Conservation (phyloP, 2,113 vertebrate species). For the Sander vitreus region DNA sequence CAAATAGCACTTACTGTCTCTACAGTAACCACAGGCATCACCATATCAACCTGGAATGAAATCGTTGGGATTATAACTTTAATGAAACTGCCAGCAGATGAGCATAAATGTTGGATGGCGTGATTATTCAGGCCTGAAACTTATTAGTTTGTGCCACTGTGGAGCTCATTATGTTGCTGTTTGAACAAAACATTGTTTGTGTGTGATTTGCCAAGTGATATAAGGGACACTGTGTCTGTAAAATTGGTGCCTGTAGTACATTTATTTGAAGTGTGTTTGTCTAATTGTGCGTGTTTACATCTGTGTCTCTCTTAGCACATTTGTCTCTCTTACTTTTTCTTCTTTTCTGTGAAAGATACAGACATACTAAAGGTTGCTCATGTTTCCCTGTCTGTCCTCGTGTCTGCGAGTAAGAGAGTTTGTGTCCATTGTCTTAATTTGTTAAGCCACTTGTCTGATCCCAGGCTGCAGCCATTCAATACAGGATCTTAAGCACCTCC, state of each 20-base stretch:
- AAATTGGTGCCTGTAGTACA: constrained; percentile 5
- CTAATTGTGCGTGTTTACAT: neutral
- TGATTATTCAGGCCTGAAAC: constrained; percentile 14
- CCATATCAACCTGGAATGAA: constrained; percentile 1
- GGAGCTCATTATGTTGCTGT: constrained; percentile 11
- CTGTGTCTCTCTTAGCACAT: neutral
- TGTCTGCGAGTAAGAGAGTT: constrained; percentile 7
- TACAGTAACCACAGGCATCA: neutral
- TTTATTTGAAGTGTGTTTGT: constrained; percentile 1
- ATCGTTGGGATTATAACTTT: neutral
- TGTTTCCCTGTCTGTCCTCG: neutral
- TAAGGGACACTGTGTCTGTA: neutral
- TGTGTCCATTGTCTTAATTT: constrained; percentile 21
- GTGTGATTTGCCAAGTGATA: constrained; percentile 16
- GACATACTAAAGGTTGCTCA: neutral
- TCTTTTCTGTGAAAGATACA: neutral
- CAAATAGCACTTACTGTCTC: constrained; percentile 2
- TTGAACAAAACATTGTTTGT: constrained; percentile 9
- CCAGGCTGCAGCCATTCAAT: neutral
- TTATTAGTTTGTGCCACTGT: constrained; percentile 6
- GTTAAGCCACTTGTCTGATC: neutral
- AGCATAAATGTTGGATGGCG: neutral
- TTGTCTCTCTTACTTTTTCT: neutral
- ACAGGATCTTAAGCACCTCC: constrained; percentile 2
- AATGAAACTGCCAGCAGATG: constrained; percentile 12